phyloP scores from a whole-genome alignment of 2,888 invertebrate species.

The Acleris sparsana region DNA sequence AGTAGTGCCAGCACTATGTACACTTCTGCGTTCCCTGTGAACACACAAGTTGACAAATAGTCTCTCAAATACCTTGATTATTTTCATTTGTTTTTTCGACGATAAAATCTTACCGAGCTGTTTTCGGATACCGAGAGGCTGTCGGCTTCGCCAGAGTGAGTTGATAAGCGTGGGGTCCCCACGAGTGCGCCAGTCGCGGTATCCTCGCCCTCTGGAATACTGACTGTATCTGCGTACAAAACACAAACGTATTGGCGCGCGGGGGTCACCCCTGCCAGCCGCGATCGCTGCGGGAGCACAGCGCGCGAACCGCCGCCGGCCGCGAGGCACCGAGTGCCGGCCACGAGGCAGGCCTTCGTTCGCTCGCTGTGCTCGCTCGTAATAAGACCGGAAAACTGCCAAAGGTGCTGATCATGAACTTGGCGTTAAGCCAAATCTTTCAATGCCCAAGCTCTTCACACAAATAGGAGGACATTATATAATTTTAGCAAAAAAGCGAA shows the following conservation, averaged over 20 bases:
- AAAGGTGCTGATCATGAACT: slow-evolving; percentile 65
- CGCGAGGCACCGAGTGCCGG: too few species aligned
- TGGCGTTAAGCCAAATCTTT: slow-evolving; percentile 73
- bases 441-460: slow-evolving; percentile 72
- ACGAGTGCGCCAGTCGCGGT: slow-evolving; percentile 87
- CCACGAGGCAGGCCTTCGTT: neutral
- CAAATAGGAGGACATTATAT: slow-evolving; percentile 63
- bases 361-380: slow-evolving; percentile 51
- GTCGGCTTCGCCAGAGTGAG: slow-evolving; percentile 89
- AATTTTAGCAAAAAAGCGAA: slow-evolving; percentile 80
- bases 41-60: slow-evolving; percentile 33
- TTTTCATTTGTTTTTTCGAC: too few species aligned
- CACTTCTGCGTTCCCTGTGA: slow-evolving; percentile 88
- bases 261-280: slow-evolving; percentile 31
- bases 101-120: slow-evolving; percentile 80
- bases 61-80: neutral
- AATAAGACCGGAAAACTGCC: slow-evolving; percentile 68
- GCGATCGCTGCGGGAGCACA: slow-evolving; percentile 1
- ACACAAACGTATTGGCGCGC: slow-evolving; percentile 44
- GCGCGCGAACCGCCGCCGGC: slow-evolving; percentile 11
- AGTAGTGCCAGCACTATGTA: slow-evolving; percentile 89
- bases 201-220: slow-evolving; percentile 85
- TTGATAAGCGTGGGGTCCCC: slow-evolving; percentile 89
- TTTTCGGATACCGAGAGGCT: slow-evolving; percentile 87
- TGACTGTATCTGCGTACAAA: slow-evolving; percentile 81